Evolutionary conservation across 2,888 invertebrate genomes (phyloP).

Genomic region (Cryptus armator): DNA sequence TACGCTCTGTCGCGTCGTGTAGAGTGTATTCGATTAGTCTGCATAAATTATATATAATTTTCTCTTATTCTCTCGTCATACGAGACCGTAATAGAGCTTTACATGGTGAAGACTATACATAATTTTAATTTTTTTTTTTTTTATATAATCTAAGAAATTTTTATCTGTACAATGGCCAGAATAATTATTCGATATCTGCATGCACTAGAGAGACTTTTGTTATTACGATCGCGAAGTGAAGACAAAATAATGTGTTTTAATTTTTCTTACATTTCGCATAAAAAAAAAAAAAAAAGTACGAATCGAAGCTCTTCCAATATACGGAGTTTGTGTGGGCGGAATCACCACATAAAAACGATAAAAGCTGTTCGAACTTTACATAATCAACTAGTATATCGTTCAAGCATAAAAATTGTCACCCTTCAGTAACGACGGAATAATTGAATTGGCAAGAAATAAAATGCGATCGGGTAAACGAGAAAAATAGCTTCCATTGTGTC

Average conservation of each 20-base stretch:
- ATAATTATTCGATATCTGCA: conserved; percentile 47
- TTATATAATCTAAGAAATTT: conserved; percentile 57
- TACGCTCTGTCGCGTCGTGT: conserved; percentile 53
- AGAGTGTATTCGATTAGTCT: conserved; percentile 36
- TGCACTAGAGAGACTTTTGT: conserved; percentile 13
- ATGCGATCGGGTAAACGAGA: neutral
- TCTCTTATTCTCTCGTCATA: conserved; percentile 50
- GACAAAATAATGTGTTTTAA: conserved; percentile 4
- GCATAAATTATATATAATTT: neutral
- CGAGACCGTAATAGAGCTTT: conserved; percentile 36
- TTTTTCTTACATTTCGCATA: neutral
- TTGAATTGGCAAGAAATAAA: neutral
- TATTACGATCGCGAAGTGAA: neutral
- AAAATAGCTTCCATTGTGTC: neutral
- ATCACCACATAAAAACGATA: conserved; percentile 33
- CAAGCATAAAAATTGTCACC: neutral
- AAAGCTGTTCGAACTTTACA: conserved; percentile 16
- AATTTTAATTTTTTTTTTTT: neutral
- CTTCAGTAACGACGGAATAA: neutral
- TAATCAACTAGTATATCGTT: neutral
- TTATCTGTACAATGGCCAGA: conserved; percentile 68
- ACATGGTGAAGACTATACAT: conserved; percentile 8
- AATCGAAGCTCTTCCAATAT: conserved; percentile 11
- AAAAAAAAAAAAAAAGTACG: conserved; percentile 1
- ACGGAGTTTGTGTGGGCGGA: conserved; percentile 38